Evolutionary conservation across 2,797 vertebrate species (phyloP).

Genomic region (Esox lucius): DNA sequence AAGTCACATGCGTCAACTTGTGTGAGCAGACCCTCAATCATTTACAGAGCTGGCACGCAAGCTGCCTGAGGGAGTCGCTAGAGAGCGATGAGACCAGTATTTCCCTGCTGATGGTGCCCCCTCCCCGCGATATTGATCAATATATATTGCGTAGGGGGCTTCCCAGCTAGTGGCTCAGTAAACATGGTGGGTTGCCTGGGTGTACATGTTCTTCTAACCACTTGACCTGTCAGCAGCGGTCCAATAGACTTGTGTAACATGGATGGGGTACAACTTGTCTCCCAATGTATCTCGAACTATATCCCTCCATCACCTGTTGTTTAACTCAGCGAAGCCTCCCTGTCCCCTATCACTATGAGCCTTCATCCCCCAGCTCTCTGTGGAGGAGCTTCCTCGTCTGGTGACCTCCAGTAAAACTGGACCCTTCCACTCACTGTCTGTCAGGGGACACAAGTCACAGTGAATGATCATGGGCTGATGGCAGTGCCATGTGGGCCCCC

Average conservation of each 20-base stretch:
- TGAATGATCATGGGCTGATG: constrained; percentile 45
- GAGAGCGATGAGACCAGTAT: too few relatives aligned
- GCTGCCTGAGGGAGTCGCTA: too few relatives aligned
- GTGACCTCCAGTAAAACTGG: constrained; percentile 38
- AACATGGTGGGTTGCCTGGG: too few relatives aligned
- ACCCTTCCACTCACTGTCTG: constrained; percentile 4
- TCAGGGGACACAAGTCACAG: constrained; percentile 5
- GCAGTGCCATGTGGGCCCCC: constrained; percentile 1
- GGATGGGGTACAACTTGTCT: background rate
- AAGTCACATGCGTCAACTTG: too few relatives aligned
- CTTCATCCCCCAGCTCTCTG: constrained; percentile 15
- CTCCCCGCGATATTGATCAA: too few relatives aligned
- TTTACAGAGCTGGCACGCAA: too few relatives aligned
- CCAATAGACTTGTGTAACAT: background rate
- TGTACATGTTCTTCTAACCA: background rate
- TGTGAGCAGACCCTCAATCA: too few relatives aligned
- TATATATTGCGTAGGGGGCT: too few relatives aligned
- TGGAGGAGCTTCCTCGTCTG: constrained; percentile 27
- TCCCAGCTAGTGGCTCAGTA: too few relatives aligned
- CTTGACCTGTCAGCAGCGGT: background rate
- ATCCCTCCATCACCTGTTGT: background rate
- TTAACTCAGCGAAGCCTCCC: too few relatives aligned
- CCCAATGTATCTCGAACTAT: background rate
- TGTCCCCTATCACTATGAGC: background rate
- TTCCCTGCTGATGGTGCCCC: too few relatives aligned